Percentiles rank a stretch among this genome's conserved stretches.
Conservation (phyloP, 2,888 invertebrate species). For the Cotesia congregata region DNA sequence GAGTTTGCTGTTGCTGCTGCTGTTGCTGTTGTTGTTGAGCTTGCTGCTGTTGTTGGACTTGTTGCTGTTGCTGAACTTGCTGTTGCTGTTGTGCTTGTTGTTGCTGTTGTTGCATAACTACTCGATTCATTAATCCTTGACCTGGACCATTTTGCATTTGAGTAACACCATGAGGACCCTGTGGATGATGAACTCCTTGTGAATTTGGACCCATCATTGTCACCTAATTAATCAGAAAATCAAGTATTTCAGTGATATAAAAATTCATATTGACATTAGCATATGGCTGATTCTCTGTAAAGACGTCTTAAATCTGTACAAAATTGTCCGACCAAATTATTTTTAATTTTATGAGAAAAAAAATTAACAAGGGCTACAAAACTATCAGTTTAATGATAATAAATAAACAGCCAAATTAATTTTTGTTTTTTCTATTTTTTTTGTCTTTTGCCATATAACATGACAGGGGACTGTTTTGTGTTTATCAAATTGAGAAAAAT, state of each 20-base stretch:
- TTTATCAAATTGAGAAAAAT: too few relatives aligned
- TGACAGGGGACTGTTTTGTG: too few relatives aligned
- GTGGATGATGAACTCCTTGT: slow-evolving; percentile 69
- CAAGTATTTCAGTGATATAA: not conserved
- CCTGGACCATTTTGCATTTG: slow-evolving; percentile 85
- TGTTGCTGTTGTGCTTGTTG: slow-evolving; percentile 69
- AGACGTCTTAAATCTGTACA: too few relatives aligned
- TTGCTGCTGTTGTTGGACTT: slow-evolving; percentile 70
- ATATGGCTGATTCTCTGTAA: not conserved
- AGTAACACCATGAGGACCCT: slow-evolving; percentile 62
- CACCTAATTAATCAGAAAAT: slow-evolving; percentile 56
- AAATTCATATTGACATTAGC: too few relatives aligned
- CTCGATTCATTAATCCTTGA: slow-evolving; percentile 76
- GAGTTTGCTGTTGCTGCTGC: slow-evolving; percentile 65
- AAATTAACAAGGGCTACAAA: too few relatives aligned
- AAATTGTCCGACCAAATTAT: too few relatives aligned
- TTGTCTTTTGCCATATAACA: too few relatives aligned
- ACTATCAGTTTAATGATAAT: too few relatives aligned
- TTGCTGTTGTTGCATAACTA: slow-evolving; percentile 67
- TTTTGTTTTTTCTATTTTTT: too few relatives aligned
- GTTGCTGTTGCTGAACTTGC: slow-evolving; percentile 57
- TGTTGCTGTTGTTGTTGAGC: slow-evolving; percentile 61
- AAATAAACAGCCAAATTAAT: too few relatives aligned
- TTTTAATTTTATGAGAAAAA: too few relatives aligned
- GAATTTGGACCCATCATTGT: slow-evolving; percentile 74